Base-by-base conservation (phyloP, 1,140 invertebrate genomes). In the Drosophila sproati region DNA sequence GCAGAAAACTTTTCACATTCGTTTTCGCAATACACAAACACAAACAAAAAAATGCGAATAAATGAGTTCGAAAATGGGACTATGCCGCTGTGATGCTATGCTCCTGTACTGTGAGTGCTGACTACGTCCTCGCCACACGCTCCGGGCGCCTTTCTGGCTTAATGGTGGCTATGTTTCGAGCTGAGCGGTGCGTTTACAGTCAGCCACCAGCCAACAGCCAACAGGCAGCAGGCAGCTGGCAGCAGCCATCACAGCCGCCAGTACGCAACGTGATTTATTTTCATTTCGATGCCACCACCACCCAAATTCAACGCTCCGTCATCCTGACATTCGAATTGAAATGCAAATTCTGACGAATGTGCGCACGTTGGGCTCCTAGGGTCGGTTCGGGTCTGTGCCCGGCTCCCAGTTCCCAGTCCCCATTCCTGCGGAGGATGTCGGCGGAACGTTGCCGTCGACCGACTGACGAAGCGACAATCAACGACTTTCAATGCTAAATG, bases 321-420 rank as follows among this genome's bases (percentile, higher is more conserved):
- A 85, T 88, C 73, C 80, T 88, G 78, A 85, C 78, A 81, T 89
- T 81, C 78, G 85, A 89, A 90, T 89, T 89, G 86, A 89, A 90
- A 89, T 89, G 85, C 85, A 89, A 89, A 89, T 89, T 90, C 85
- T 89, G 86, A 90, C 86, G 85, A 89, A 89, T 90, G 83, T 88
- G 80, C 73, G 71, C 83, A 75, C 80, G 64, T 74, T 88, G 67
- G 41, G 72, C 66, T 72, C 73, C 78, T 76, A 85, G 55, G 63
- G 54, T 66, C 52, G 45, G 35, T 55, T 61, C 62, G 37, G 47
- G 7, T 48, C 47, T 20, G 12, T 12, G 10, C 6, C 6, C 20
- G 4, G 5, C 47, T n/a, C 10, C 20, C 20, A 20, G 20, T 20
- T 20, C 20, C 20, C 20, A 20, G 20, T 10, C 39, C 10, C 47